Base-by-base conservation (phyloP, 2,888 invertebrate genomes). In the Eutolmus rufibarbis region DNA sequence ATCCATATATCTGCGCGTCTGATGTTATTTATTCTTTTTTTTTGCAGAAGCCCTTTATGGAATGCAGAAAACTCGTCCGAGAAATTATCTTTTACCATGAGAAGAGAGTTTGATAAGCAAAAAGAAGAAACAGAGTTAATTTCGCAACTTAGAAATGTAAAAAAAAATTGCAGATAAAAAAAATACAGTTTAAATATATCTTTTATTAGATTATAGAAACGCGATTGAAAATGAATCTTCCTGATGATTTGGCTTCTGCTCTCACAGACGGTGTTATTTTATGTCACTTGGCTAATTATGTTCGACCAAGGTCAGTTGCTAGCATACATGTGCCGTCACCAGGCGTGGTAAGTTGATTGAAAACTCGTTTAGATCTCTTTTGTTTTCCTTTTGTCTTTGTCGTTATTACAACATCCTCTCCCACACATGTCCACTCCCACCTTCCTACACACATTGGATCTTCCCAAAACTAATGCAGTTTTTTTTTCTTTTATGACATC, bases 261-360 rank as follows among this genome's bases (percentile, higher is more conserved):
- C 93, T 98, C 90, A 95, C 96, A 40, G 98, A 98, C 93, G 98
- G 98, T 28, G 98, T 98, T 86, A 97, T 98, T 89, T 94, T 98
- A 88, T 98, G 98, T 91, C 98, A 98, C 93, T 94, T 98, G 90
- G 98, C 98, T 86, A 98, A 98, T 93, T 97, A 97, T 93, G 97
- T 98, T 90, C 95, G 96, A 88, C 97, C 98, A 74, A 94, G 98
- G 90, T 96, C 98, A 84, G 98, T 98, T 87, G 97, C 96, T 89
- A 97, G 97, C 91, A 98, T 98, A 89, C 98, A 98, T 93, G 98
- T 98, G 90, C 98, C 98, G 89, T 97, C 97, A 89, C 96, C 97
- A 81, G 97, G 97, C 90, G 97, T 97, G 95, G 97, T 97, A 92
- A 94, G 95, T 40, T 66, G 7, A 16, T 57, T 82, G 87, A 43